Base-by-base conservation (phyloP, 1,140 invertebrate genomes). In the Frieseomelitta varia region DNA sequence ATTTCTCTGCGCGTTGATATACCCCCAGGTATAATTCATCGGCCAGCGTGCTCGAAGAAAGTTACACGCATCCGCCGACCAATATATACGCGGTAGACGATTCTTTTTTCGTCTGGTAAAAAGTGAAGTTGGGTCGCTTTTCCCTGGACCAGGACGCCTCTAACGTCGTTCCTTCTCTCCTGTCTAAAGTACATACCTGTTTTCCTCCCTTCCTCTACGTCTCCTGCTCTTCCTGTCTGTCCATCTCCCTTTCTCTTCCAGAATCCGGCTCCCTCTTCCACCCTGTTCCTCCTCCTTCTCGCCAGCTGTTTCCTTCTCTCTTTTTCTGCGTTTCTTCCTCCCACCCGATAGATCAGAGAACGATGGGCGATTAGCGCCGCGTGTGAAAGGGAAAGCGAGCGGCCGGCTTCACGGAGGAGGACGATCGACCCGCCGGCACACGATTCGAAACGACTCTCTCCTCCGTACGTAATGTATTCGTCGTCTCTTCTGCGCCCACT, bases 301-400 rank as follows among this genome's bases (percentile, higher is more conserved):
- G 79, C 56, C 58, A 67, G 12, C 24, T 14, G 24, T 61, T 61
- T 61, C 19, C 58, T n/a, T 58, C 65, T 67, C 65, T 85, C 72
- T 72, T 76, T 63, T 19, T 85, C 71, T 67, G 63, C 55, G 30
- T 39, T 53, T 81, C 74, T 79, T 72, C 82, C 89, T 68, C 34
- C 76, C 77, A 80, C 86, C 87, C 90, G 90, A 93, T 93, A 93
- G 93, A 93, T 94, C 91, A 91, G 90, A 91, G 92, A 91, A 93
- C 93, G 93, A 93, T 93, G 92, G 91, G 92, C 93, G 93, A 94
- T 94, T 94, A 93, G 93, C 91, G 88, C 91, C 92, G 93, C 93
- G 93, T 93, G 93, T 94, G 93, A 94, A 94, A 94, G 93, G 93
- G 93, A 94, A 94, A 93, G 93, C 93, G 91, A 93, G 91, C 90